Conservation (phyloP, 2,797 vertebrate species). For the Remorina albescens region DNA sequence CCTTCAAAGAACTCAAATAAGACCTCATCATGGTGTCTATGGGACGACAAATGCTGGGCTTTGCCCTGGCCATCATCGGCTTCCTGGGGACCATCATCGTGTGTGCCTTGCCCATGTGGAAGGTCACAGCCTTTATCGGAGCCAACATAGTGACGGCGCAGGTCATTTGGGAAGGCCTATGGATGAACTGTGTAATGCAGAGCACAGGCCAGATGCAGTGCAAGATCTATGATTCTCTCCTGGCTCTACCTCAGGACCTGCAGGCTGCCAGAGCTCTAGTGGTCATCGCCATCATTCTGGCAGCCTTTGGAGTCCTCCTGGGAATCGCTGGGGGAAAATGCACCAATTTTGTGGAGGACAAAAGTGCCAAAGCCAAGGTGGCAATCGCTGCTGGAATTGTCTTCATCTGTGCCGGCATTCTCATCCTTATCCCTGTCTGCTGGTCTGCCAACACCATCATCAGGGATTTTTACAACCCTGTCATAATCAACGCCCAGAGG, state of each 20-base stretch:
- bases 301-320: slow-evolving; percentile 83
- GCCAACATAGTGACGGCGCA: slow-evolving; percentile 96
- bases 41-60: slow-evolving; percentile 94
- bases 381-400: slow-evolving; percentile 86
- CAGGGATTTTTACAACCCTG: slow-evolving; percentile 93
- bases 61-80: slow-evolving; percentile 87
- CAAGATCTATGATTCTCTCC: slow-evolving; percentile 93
- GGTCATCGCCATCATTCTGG: slow-evolving; percentile 87
- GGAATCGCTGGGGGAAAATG: slow-evolving; percentile 90
- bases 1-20: slow-evolving; percentile 19
- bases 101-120: slow-evolving; percentile 95
- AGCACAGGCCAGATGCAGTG: slow-evolving; percentile 98
- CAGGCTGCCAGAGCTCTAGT: slow-evolving; percentile 91
- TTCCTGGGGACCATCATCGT: slow-evolving; percentile 90
- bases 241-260: slow-evolving; percentile 91
- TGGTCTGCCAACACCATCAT: slow-evolving; percentile 93
- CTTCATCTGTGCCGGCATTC: slow-evolving; percentile 87
- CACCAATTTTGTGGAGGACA: slow-evolving; percentile 92
- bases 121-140: slow-evolving; percentile 92
- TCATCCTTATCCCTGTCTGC: slow-evolving; percentile 90
- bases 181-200: slow-evolving; percentile 96
- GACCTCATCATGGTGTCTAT: slow-evolving; percentile 89
- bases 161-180: slow-evolving; percentile 94
- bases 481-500: slow-evolving; percentile 86
- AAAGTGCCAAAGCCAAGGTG: slow-evolving; percentile 85